phyloP scores from a whole-genome alignment of 2,113 vertebrate genomes.

The Sterrhoptilus dennistouni region DNA sequence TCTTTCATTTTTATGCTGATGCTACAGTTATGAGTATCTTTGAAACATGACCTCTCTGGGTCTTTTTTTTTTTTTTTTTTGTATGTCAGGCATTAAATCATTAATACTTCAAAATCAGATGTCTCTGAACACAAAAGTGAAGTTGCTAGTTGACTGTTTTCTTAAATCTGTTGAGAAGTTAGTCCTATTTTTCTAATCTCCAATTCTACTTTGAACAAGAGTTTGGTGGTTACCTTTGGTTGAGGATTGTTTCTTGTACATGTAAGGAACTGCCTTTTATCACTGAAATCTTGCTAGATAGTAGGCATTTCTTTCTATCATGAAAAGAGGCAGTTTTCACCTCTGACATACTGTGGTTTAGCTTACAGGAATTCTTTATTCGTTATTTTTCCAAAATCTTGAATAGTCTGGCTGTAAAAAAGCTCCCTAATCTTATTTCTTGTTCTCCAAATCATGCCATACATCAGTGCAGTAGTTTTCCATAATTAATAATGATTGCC shows the following conservation, averaged over 20 bases:
- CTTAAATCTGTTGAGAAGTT: constrained; percentile 9
- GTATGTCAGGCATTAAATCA: constrained; percentile 52
- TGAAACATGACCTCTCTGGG: constrained; percentile 36
- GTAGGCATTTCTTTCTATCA: constrained; percentile 30
- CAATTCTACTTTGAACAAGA: constrained; percentile 40
- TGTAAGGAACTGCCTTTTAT: constrained; percentile 48
- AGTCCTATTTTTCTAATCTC: not conserved
- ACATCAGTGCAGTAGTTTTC: not conserved
- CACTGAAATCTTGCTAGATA: constrained; percentile 8
- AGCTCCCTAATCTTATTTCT: not conserved
- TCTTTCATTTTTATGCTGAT: constrained; percentile 48
- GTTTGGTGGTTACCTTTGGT: constrained; percentile 24
- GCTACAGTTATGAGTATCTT: constrained; percentile 35
- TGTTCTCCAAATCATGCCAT: not conserved
- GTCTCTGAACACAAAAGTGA: constrained; percentile 10
- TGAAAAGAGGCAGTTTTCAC: not conserved
- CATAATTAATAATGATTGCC: constrained; percentile 18
- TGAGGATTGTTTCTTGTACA: constrained; percentile 42
- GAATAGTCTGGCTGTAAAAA: not conserved
- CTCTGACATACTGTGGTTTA: constrained; percentile 28
- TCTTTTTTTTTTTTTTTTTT: constrained; percentile 33
- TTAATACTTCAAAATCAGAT: constrained; percentile 53
- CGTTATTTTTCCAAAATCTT: constrained; percentile 3
- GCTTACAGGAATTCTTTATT: constrained; percentile 25
- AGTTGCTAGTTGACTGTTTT: constrained; percentile 2